Evolutionary conservation across 1,140 invertebrate genomes (phyloP), one percentile per base, ranked within the genome.

Genomic region (Charaxes varanes): DNA sequence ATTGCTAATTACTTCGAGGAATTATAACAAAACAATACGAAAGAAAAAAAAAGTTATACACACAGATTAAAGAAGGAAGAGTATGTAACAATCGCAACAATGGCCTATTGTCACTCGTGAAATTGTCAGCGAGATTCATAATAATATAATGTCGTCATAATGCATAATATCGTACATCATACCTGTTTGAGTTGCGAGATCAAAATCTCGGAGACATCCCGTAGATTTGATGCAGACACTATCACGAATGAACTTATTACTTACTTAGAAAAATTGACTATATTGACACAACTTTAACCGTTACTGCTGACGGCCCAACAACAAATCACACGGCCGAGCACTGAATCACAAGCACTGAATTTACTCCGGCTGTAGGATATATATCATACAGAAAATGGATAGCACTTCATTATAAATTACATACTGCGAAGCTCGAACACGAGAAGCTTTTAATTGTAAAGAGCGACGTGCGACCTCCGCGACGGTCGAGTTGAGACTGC

Each of bases 341-440:
- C 61, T 43, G 37, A 24, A 51, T 44, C 63, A 70, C 68, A 43
- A 44, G 7, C 54, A 65, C 49, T 49, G 30, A 38, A 44, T 52
- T 37, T 57, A 57, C 27, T 46, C 32, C 24, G 27, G 26, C 15
- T 24, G 22, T 41, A 45, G 14, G 28, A 36, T 38, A 51, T 60
- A 38, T 28, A 28, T 35, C 40, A 37, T 44, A 33, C 11, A 28
- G 15, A 34, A 49, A 58, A 57, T 34, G 52, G 31, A 58, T 58
- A 54, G 55, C 63, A 68, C 68, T 65, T 67, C 59, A 66, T 69
- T 62, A 62, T 55, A 59, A 56, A 62, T 54, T 35, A 30, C 32
- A 53, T 51, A 58, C 53, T n/a, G 62, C 50, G 76, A 80, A 81
- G 77, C 72, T 74, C 77, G 72, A 58, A 47, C 54, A 58, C 77